Evolutionary conservation across 2,888 invertebrate species (phyloP), one percentile per base, ranked within the genome.

Genomic region (Amblyteles armatorius): DNA sequence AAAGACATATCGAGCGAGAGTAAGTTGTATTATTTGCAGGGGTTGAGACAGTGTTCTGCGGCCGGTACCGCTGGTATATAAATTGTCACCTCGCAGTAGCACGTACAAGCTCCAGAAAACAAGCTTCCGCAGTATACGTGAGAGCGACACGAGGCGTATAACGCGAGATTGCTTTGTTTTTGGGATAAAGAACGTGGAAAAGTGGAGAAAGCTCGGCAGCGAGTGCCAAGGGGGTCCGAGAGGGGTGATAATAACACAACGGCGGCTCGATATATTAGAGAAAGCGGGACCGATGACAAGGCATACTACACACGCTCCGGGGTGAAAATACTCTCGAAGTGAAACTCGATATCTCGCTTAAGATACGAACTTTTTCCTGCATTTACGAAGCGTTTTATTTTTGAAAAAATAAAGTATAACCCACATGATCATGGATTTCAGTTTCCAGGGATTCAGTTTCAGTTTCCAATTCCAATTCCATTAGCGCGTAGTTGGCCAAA

Each of bases 31-130:
- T 72, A 48, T 78, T 78, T 33, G 60, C n/a, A 71, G 79, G 69
- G 22, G 50, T 13, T 50, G 71, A 71, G 63, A 79, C 63, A 71
- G 50, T 91, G 86, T 87, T 88, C 87, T 80, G 88, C 88, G 89
- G 90, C 89, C 52, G 67, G 19, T 78, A 77, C 68, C 67, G 89
- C 82, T 90, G 90, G 89, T 92, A 92, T 92, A 93, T 93, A 92
- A 93, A 93, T 93, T 92, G 92, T 93, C 93, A 92, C 92, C 91
- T 92, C 90, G 91, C 91, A 92, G 89, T 90, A 88, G 90, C 92
- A 91, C 91, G 90, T 90, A 88, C 88, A 88, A 88, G 88, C 90
- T 90, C 90, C 89, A 89, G 88, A 87, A 86, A 87, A 89, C 88
- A 88, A 87, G 40, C 67, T 33, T 55, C 50, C 60, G 44, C 44